Evolutionary conservation across 2,888 invertebrate species (phyloP).

Genomic region (Cylloceria caligata): DNA sequence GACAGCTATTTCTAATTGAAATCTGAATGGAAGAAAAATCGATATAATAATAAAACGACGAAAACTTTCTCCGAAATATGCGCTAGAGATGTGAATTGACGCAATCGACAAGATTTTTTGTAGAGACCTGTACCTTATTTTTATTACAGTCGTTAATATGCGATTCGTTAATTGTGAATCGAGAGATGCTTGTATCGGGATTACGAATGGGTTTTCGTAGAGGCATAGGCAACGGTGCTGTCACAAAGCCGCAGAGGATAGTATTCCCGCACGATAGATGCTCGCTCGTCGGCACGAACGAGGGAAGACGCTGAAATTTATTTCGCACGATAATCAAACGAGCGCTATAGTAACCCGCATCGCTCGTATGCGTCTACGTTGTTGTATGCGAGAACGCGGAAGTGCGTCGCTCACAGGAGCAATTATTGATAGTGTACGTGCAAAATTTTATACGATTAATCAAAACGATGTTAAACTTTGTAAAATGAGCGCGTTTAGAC

Average conservation of each 20-base stretch:
- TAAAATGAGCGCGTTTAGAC: conserved; percentile 5
- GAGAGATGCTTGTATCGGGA: conserved; percentile 15
- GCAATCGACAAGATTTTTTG: neutral
- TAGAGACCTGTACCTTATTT: neutral
- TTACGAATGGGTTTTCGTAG: neutral
- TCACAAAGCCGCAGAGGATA: conserved; percentile 36
- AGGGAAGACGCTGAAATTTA: conserved; percentile 58
- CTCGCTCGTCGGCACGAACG: conserved; percentile 32
- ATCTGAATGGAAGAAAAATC: no score
- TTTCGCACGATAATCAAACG: conserved; percentile 63
- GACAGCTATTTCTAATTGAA: no score
- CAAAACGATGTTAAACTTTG: conserved; percentile 31
- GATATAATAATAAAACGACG: no score
- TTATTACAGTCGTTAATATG: neutral
- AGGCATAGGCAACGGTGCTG: conserved; percentile 34
- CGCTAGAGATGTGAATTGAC: neutral
- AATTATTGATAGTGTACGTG: conserved; percentile 44
- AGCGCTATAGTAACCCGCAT: conserved; percentile 51
- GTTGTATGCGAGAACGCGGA: conserved; percentile 64
- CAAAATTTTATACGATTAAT: conserved; percentile 32
- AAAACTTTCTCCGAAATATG: conserved; percentile 12
- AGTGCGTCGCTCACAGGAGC: conserved; percentile 63
- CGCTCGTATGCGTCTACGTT: conserved; percentile 10
- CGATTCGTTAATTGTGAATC: conserved; percentile 27
- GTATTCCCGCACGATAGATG: conserved; percentile 45